Conservation (phyloP, 2,888 invertebrate genomes). For the Drosophila infuscata region DNA sequence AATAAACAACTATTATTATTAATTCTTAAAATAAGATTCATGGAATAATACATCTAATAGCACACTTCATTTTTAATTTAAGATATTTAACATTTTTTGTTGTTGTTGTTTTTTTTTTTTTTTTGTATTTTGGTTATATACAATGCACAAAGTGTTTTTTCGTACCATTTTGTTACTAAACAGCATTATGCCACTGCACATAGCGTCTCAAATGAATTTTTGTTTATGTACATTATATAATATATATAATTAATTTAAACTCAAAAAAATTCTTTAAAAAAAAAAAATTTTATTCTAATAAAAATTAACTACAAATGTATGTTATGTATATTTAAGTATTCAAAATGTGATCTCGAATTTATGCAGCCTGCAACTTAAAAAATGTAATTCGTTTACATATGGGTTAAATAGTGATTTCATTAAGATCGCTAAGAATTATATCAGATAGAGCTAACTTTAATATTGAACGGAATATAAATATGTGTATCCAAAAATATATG, state of each 20-base stretch:
- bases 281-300: background rate
- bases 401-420: background rate
- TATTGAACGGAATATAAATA: background rate
- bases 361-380: slow-evolving; percentile 1
- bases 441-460: background rate
- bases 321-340: background rate
- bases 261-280: background rate
- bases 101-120: background rate
- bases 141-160: background rate
- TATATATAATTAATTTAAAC: background rate
- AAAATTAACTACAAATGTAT: background rate
- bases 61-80: background rate
- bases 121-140: background rate
- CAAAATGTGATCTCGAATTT: background rate
- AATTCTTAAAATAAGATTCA: background rate
- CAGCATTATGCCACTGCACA: background rate
- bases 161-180: background rate
- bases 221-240: background rate
- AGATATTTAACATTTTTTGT: background rate
- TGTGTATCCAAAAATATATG: background rate
- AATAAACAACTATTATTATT: background rate
- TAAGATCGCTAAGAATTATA: background rate
- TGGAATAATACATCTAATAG: slow-evolving; percentile 4
- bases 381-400: background rate
- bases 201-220: background rate